Conservation (phyloP, 1,140 invertebrate species). For the Heliconius hewitsoni region DNA sequence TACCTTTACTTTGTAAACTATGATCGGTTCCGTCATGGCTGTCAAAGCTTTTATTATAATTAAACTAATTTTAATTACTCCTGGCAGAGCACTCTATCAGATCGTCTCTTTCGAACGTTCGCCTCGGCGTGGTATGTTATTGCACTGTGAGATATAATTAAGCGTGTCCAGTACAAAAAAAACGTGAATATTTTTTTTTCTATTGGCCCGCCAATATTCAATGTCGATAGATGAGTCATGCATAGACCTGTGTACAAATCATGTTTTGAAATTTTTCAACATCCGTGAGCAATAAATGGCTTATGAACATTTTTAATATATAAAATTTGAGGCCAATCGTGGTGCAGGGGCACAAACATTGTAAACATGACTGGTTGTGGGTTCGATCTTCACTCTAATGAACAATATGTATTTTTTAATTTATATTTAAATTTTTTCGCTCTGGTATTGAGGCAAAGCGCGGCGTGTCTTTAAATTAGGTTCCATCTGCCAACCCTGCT, state of each 20-base stretch:
- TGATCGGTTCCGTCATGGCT: conserved; percentile 10
- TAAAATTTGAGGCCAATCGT: background rate
- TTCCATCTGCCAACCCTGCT: no score
- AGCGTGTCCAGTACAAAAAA: conserved; percentile 31
- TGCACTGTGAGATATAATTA: conserved; percentile 33
- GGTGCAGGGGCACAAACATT: no score
- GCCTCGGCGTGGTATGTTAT: conserved; percentile 22
- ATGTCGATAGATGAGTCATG: conserved; percentile 42
- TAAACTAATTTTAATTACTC: conserved; percentile 18
- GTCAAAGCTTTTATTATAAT: conserved; percentile 18
- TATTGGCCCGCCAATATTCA: conserved; percentile 33
- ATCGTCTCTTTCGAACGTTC: conserved; percentile 16
- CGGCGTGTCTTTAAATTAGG: no score
- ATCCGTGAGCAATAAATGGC: conserved; percentile 38
- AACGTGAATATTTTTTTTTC: conserved; percentile 38
- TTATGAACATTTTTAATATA: background rate
- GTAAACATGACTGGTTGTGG: no score
- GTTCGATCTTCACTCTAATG: no score
- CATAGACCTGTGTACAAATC: conserved; percentile 44
- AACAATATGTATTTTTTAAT: no score
- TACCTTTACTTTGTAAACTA: conserved; percentile 18
- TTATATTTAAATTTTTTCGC: no score
- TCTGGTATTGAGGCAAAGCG: no score
- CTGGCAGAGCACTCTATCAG: conserved; percentile 5
- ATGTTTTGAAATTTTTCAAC: conserved; percentile 37